Base-by-base conservation (phyloP, 2,113 vertebrate species). In the Charina bottae region DNA sequence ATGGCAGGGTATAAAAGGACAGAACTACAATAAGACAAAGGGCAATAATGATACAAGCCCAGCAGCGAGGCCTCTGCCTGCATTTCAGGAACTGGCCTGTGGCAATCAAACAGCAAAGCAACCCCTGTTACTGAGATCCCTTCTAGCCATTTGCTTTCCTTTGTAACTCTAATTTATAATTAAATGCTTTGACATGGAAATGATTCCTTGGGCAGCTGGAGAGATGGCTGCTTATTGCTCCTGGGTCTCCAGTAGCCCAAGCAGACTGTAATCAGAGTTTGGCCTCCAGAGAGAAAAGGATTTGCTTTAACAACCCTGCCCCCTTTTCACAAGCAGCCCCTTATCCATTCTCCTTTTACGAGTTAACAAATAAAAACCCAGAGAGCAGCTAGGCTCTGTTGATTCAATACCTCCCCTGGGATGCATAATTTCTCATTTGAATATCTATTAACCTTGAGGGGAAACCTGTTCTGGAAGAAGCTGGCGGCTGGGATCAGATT, bases 401-500 rank as follows among this genome's bases (percentile, higher is more conserved):
- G 96, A 96, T 93, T 91, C 88, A 90, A 15, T 54, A 19, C 12
- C 46, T 96, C 95, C 84, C 92, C 42, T 0, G 10, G 86, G 96
- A 93, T 54, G 9, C 92, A 95, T 96, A 92, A 21, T 84, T 93
- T 92, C 62, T 86, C 92, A 85, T 93, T 97, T 96, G 94, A 96
- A 95, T 94, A 94, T 87, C 17, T 2, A 86, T 93, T 87, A 93
- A 87, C 92, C 60, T 90, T 88, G 58, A 89, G 72, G 64, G 89
- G 87, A 89, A 92, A 49, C n/a, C 58, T 64, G 58, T 85, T 62
- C 46, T 92, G 33, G 4, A 89, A 89, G 46, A 90, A 55, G 9
- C 83, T 46, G 26, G 60, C 0, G 1, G 28, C 85, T 49, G 90
- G 42, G 58, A 28, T 26, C 26, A 7, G 60, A 60, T 8, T 21